Evolutionary conservation across 92 coral and sea anemone species (phyloP).

Genomic region (Epizoanthus ramosus): DNA sequence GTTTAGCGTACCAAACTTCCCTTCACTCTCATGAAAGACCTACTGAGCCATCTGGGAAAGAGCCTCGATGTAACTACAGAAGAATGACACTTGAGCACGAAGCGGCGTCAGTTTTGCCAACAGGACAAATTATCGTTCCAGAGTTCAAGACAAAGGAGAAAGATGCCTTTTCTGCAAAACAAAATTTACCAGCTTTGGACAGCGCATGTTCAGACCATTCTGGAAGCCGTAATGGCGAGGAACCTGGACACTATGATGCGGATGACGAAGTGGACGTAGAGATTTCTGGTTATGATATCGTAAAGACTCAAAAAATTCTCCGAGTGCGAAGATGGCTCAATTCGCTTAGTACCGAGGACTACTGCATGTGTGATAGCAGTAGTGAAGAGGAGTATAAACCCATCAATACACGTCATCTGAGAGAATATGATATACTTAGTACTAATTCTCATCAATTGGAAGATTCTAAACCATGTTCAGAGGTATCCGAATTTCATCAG

Average conservation of each 20-base stretch:
- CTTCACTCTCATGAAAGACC: not conserved
- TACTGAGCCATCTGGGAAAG: conserved; percentile 17
- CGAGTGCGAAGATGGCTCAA: conserved; percentile 77
- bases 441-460: conserved; percentile 8
- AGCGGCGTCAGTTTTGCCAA: conserved; percentile 80
- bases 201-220: conserved; percentile 18
- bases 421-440: conserved; percentile 27
- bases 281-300: conserved; percentile 66
- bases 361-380: conserved; percentile 30
- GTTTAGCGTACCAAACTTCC: not conserved
- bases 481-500: not conserved
- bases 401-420: conserved; percentile 6
- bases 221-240: conserved; percentile 28
- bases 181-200: not conserved
- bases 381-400: conserved; percentile 24
- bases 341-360: conserved; percentile 30
- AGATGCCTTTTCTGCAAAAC: not conserved
- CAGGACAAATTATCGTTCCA: conserved; percentile 61
- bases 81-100: conserved; percentile 53
- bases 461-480: not conserved
- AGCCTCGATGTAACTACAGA: conserved; percentile 29
- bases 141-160: conserved; percentile 8
- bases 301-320: conserved; percentile 56
- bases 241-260: conserved; percentile 70
- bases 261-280: conserved; percentile 74